Percentiles rank a stretch among this genome's conserved stretches.
Conservation (phyloP, 2,888 invertebrate species). For the Acrocyrtus sp. region DNA sequence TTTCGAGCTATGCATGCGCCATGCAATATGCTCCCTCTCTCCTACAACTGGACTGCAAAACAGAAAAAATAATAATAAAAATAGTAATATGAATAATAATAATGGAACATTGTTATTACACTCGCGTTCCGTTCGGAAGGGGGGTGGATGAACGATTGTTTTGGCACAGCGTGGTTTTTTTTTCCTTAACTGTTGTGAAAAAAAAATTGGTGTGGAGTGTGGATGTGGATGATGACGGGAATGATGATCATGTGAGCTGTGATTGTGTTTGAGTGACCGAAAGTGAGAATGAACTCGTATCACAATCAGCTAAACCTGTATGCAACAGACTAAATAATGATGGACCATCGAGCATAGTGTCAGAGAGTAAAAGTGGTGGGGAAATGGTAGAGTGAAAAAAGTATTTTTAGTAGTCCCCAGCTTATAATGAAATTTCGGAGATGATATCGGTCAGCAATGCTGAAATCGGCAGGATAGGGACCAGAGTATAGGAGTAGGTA, state of each 20-base stretch:
- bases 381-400: neutral
- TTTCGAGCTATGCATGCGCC: conserved; percentile 21
- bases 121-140: neutral
- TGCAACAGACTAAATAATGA: too few relatives aligned
- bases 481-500: neutral
- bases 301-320: too few relatives aligned
- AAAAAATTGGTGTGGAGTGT: neutral
- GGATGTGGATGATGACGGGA: neutral
- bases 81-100: conserved; percentile 19
- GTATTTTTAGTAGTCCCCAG: neutral
- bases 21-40: neutral
- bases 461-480: too few relatives aligned
- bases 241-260: neutral
- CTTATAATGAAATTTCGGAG: neutral
- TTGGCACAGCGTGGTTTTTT: conserved; percentile 22
- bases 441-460: neutral
- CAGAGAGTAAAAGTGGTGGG: neutral
- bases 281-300: neutral
- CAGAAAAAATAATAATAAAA: neutral
- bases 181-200: neutral
- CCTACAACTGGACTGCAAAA: conserved; percentile 6
- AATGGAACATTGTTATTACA: neutral
- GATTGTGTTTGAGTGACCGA: neutral
- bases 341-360: too few relatives aligned
- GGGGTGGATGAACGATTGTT: conserved; percentile 1